Evolutionary conservation across 1,140 invertebrate species (phyloP).

Genomic region (Onthophagus taurus): DNA sequence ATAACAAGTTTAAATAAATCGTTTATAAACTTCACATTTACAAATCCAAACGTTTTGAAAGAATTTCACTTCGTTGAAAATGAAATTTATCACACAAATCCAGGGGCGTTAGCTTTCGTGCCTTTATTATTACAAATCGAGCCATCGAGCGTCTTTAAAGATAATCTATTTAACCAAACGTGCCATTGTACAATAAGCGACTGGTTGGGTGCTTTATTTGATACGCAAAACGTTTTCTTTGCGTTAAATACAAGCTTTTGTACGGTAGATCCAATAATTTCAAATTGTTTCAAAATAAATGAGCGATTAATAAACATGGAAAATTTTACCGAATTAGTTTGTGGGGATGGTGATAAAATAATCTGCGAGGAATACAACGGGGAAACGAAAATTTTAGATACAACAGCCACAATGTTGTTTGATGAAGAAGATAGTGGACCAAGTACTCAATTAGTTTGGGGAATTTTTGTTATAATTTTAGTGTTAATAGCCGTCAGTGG

Average conservation of each 20-base stretch:
- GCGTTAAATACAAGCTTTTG: constrained; percentile 53
- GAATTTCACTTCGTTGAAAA: constrained; percentile 54
- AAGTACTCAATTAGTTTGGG: constrained; percentile 28
- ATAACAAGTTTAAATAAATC: constrained; percentile 45
- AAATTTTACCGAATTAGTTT: constrained; percentile 52
- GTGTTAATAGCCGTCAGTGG: constrained; percentile 42
- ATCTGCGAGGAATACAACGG: constrained; percentile 40
- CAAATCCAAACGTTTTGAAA: constrained; percentile 32
- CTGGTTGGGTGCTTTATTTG: constrained; percentile 44
- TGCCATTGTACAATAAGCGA: constrained; percentile 52
- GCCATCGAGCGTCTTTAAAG: constrained; percentile 37
- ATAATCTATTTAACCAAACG: constrained; percentile 51
- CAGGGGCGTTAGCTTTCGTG: constrained; percentile 46
- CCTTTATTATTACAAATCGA: constrained; percentile 42
- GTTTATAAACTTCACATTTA: constrained; percentile 40
- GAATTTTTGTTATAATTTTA: constrained; percentile 32
- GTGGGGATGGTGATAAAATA: constrained; percentile 40
- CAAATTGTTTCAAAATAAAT: constrained; percentile 52
- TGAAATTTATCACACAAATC: constrained; percentile 43
- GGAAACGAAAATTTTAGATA: constrained; percentile 35
- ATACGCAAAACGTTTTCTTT: constrained; percentile 33
- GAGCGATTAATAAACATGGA: constrained; percentile 51
- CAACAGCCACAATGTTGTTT: constrained; percentile 34
- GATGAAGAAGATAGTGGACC: constrained; percentile 19
- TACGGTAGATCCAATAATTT: constrained; percentile 46